Percentiles rank a stretch among this genome's conserved stretches.
Evolutionary conservation across 1,140 invertebrate genomes (phyloP).

Genomic region (Trissolcus basalis): DNA sequence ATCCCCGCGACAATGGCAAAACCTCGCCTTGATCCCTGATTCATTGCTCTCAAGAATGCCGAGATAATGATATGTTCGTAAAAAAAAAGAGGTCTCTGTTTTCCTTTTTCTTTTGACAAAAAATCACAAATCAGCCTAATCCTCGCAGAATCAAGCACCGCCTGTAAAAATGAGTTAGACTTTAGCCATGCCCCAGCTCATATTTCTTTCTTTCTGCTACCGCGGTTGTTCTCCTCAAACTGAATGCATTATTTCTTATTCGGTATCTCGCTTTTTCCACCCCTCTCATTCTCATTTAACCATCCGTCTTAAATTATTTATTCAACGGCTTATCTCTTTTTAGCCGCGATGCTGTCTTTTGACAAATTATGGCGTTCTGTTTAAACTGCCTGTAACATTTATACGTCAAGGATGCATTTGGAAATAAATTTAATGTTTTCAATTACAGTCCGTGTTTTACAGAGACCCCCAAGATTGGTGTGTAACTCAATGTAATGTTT

Average conservation of each 20-base stretch:
- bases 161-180: conserved; percentile 52
- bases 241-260: conserved; percentile 42
- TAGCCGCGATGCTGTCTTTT: conserved; percentile 21
- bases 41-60: conserved; percentile 40
- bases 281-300: conserved; percentile 29
- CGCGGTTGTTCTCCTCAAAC: conserved; percentile 45
- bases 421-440: conserved; percentile 31
- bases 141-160: conserved; percentile 41
- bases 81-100: no score
- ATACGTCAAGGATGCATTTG: conserved; percentile 9
- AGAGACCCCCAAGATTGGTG: no score
- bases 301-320: conserved; percentile 55
- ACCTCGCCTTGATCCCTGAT: conserved; percentile 48
- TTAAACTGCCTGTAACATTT: conserved; percentile 30
- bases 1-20: conserved; percentile 33
- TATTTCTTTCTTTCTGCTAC: conserved; percentile 50
- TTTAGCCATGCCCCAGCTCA: conserved; percentile 25
- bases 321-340: conserved; percentile 55
- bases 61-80: conserved; percentile 45
- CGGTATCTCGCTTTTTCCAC: conserved; percentile 4
- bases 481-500: no score
- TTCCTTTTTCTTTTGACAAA: conserved; percentile 24
- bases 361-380: conserved; percentile 43
- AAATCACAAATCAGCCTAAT: conserved; percentile 57
- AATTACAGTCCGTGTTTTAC: conserved; percentile 32